Conservation (phyloP, 2,113 vertebrate species). For the Hypocryptadius cinnamomeus region DNA sequence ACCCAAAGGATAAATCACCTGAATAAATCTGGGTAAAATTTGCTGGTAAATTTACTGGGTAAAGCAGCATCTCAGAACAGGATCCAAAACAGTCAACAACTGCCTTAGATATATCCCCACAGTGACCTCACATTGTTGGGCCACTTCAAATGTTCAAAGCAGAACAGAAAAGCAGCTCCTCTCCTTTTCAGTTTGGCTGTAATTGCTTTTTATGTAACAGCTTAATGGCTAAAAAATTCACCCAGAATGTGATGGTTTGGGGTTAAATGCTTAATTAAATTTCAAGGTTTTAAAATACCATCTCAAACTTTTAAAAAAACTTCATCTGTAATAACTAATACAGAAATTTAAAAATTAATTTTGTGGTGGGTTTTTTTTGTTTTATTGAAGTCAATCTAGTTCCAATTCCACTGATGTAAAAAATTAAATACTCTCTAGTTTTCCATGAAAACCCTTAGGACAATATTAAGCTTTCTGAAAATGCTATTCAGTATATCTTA, state of each 20-base stretch:
- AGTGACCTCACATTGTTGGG: neutral
- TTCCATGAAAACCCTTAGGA: neutral
- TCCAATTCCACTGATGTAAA: neutral
- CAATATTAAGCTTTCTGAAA: neutral
- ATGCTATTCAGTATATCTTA: neutral
- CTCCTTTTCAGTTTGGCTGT: neutral
- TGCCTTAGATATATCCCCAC: neutral
- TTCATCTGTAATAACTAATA: neutral
- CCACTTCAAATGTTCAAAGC: neutral
- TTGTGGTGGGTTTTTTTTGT: neutral
- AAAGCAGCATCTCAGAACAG: neutral
- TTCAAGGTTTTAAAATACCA: neutral
- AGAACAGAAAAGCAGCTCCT: neutral
- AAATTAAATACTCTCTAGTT: neutral
- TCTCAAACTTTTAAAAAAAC: neutral
- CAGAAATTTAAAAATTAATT: neutral
- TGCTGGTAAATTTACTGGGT: neutral
- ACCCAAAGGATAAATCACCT: neutral
- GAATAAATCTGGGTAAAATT: neutral
- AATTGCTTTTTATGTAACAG: neutral
- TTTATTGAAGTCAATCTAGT: neutral
- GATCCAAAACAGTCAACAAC: neutral
- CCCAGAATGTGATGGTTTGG: neutral
- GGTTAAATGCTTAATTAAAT: neutral
- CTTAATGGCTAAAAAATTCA: neutral